These are phyloP conservation scores for Drosophila ananassae DNA, from an alignment of 1,140 invertebrate genomes.

Conservation along the genomic window DNA sequence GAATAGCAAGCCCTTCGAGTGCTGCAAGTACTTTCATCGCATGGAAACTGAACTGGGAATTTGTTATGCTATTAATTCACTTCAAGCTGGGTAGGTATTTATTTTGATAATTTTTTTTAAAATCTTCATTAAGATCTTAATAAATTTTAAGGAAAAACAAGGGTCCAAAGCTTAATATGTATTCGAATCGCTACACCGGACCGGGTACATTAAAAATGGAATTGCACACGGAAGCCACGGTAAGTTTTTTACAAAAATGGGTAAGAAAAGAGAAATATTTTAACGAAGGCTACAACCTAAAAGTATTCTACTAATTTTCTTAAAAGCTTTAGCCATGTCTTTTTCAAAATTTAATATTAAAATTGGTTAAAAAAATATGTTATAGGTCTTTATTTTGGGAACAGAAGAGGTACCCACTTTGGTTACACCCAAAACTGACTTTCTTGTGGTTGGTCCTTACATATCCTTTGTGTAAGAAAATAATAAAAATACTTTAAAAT, in stretches of 20 bases:
- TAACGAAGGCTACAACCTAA: background rate
- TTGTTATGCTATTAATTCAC: slow-evolving; percentile 88
- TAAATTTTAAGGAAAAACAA: slow-evolving; percentile 46
- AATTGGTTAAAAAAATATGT: background rate
- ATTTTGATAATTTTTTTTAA: background rate
- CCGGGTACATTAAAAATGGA: slow-evolving; percentile 86
- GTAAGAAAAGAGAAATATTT: background rate
- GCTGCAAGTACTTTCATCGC: slow-evolving; percentile 87
- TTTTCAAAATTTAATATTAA: too few species aligned
- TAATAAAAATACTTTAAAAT: background rate
- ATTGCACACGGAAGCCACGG: slow-evolving; percentile 85
- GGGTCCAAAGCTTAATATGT: slow-evolving; percentile 70
- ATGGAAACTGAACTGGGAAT: slow-evolving; percentile 88
- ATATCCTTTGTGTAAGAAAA: slow-evolving; percentile 84
- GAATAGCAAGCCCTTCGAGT: slow-evolving; percentile 87
- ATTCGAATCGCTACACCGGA: slow-evolving; percentile 85
- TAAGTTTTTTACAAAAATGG: slow-evolving; percentile 63
- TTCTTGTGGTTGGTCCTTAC: slow-evolving; percentile 85
- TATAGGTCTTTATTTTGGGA: slow-evolving; percentile 86
- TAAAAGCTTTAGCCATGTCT: background rate
- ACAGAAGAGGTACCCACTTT: slow-evolving; percentile 87
- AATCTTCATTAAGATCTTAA: background rate
- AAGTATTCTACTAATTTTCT: background rate
- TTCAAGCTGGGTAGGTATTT: slow-evolving; percentile 85
- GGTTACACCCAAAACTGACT: slow-evolving; percentile 86